phyloP scores from a whole-genome alignment of 2,888 invertebrate species.

The Chaitophorus viminalis region DNA sequence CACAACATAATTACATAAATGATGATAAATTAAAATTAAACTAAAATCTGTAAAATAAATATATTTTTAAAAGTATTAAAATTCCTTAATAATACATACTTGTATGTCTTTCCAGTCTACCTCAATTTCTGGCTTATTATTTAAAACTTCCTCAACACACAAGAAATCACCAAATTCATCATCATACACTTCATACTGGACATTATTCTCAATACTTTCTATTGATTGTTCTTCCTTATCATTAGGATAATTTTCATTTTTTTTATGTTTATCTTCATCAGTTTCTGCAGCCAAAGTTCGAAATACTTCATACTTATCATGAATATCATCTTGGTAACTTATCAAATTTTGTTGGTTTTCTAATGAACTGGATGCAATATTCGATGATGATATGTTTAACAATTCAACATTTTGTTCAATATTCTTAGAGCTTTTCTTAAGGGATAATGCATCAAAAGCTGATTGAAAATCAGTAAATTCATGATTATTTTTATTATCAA shows the following conservation, averaged over 20 bases:
- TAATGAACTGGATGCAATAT: background rate
- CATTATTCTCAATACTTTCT: constrained; percentile 14
- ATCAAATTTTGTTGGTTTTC: constrained; percentile 33
- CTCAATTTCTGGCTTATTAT: constrained; percentile 32
- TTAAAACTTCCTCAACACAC: constrained; percentile 63
- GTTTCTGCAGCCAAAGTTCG: constrained; percentile 52
- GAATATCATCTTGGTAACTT: constrained; percentile 31
- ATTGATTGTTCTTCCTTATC: background rate
- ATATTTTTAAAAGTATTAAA: background rate
- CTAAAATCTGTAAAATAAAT: background rate
- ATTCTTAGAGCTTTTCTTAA: constrained; percentile 10
- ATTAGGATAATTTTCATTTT: constrained; percentile 15
- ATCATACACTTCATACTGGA: constrained; percentile 60
- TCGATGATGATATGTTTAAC: background rate
- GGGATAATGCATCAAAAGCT: constrained; percentile 58
- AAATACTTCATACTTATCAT: constrained; percentile 63
- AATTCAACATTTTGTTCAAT: constrained; percentile 23
- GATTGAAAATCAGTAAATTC: constrained; percentile 64
- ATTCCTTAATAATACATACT: background rate
- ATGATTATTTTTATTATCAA: constrained; percentile 28
- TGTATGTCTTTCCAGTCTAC: constrained; percentile 39
- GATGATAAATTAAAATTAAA: background rate
- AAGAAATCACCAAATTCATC: constrained; percentile 70
- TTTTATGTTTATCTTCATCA: constrained; percentile 10
- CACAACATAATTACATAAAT: constrained; percentile 17